These are phyloP conservation scores for Pedetes capensis DNA, from an alignment of 2,113 vertebrate species.

Conservation along the genomic window DNA sequence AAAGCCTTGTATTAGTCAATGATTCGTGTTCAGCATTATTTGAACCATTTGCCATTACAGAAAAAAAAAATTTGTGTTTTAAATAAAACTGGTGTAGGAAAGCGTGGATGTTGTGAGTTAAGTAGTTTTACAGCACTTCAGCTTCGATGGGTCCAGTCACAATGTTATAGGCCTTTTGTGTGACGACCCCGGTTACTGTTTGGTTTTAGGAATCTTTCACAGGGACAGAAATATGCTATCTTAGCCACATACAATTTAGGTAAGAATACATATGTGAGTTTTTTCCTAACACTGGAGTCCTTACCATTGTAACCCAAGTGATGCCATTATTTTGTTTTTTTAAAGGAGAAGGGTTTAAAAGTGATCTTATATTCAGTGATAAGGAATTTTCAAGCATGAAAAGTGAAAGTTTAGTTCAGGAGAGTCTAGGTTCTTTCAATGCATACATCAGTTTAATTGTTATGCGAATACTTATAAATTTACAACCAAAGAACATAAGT, in stretches of 20 bases:
- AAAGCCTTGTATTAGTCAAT: conserved; percentile 79
- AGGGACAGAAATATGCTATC: background rate
- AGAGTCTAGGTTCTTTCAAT: background rate
- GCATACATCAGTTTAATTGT: background rate
- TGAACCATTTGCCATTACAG: conserved; percentile 52
- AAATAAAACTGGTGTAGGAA: conserved; percentile 79
- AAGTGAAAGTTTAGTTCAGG: background rate
- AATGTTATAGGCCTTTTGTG: background rate
- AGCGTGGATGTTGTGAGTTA: conserved; percentile 40
- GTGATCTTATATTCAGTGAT: background rate
- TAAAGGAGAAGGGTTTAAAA: background rate
- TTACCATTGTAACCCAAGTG: background rate
- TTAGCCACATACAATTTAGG: background rate
- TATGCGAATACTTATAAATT: background rate
- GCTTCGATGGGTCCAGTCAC: background rate
- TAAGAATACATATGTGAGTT: background rate
- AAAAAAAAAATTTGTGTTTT: conserved; percentile 76
- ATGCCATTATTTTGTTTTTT: background rate
- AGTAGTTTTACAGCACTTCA: background rate
- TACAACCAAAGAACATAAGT: background rate
- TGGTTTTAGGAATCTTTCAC: background rate
- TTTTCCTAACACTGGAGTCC: background rate
- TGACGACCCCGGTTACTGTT: background rate
- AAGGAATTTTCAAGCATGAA: background rate
- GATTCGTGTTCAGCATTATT: conserved; percentile 66